Evolutionary conservation across 2,113 vertebrate species (phyloP), one percentile per base, ranked within the genome.

Genomic region (Panthera tigris): DNA sequence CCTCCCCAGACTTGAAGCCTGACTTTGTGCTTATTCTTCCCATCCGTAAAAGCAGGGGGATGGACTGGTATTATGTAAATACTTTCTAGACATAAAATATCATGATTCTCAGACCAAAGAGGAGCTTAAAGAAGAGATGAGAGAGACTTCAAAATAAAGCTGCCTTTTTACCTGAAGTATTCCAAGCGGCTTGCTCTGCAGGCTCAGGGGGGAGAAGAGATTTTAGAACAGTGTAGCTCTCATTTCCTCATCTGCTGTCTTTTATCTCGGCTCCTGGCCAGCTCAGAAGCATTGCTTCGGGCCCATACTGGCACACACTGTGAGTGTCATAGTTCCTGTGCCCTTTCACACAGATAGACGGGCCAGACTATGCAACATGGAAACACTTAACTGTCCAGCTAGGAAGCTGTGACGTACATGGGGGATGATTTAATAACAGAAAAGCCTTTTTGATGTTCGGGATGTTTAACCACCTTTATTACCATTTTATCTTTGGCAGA

Each of bases 391-490:
- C 69, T 19, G 23, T 61, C 71, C 57, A 15, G 39, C 69, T 31
- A 5, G 33, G 45, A 39, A 25, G 73, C 61, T 57, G 0, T 18
- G 84, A 52, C 0, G 0, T 50, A 52, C 0, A 0, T 50, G 39
- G 33, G 63, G 66, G 25, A 21, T 68, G 23, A 81, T 25, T 92
- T 52, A 90, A 33, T 52, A 91, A 84, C 29, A 94, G 50, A 74
- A 89, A 87, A 41, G 21, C 36, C 71, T 87, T 78, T 76, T 27
- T 95, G 65, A 52, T 11, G 1, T 12, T 78, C 61, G 61, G 50
- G 52, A 74, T 76, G 55, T 61, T 95, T 89, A 94, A 33, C 57
- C 36, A 76, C 15, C 16, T 95, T 89, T 74, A 36, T 74, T 82
- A 36, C 31, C 61, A 73, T 89, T 91, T 95, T 74, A 21, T 66